Base-by-base conservation (phyloP, 2,113 vertebrate species). In the Nicator chloris region DNA sequence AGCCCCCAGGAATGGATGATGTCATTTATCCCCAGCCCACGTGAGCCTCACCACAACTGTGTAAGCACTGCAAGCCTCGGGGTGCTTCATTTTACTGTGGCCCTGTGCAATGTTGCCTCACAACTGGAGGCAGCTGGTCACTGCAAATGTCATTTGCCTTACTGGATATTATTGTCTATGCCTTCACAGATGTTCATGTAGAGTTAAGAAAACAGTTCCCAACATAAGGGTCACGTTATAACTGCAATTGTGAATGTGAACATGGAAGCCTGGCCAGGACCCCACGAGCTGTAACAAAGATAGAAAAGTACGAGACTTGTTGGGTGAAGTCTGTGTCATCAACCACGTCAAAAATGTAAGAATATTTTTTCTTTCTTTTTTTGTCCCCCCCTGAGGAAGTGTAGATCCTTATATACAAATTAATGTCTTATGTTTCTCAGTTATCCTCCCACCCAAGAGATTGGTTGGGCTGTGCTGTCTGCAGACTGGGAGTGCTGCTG, bases 401-500 rank as follows among this genome's bases (percentile, higher is more conserved):
- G 9, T 35, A 73, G 33, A 42, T 37, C 13, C 21, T 86, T 51
- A 61, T 24, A 70, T 33, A 18, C 35, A 61, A 88, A 77, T 45
- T 24, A 15, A 60, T 51, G 6, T 33, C 45, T 44, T 65, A 13
- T 11, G 12, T 83, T 93, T 92, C 28, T 73, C 26, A 33, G 81
- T 65, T 76, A 5, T 57, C 20, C 73, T 91, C 59, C 42, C 4
- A 8, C 30, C 11, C n/a, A 45, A 44, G 57, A 70, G n/a, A 37
- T 9, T 31, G 23, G 16, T 44, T 66, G 56, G 18, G 23, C 37
- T 57, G 35, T 39, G 14, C 54, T 83, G 53, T 47, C 40, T 2
- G 0, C 1, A 13, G 57, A 17, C n/a, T 72, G 50, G 26, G 37
- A 65, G 19, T 0, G 0, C 44, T 86, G 47, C 22, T 78, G 9